Base-by-base conservation (phyloP, 1,140 invertebrate species). In the Globodera ellingtonae region DNA sequence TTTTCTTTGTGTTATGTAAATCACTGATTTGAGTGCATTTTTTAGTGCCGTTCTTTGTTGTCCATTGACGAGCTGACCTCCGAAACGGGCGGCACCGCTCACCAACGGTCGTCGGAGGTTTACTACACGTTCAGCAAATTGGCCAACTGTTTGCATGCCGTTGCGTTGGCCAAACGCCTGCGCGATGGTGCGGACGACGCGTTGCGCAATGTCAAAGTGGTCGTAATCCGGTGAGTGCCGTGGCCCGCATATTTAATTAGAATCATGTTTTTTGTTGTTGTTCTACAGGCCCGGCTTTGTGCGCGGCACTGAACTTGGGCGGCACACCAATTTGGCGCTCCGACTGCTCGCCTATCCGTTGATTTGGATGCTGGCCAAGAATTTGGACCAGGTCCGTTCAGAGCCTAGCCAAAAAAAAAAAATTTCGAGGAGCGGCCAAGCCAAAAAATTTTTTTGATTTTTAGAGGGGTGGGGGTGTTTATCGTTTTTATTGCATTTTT, bases 111-210 rank as follows among this genome's bases (percentile, higher is more conserved):
- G 10, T 47, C 83, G 13, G 84, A 66, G 21, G 65, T 62, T 44
- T 84, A 71, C 50, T 84, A 84, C 77, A 62, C 83, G 48, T 50
- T 50, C 13, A 82, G 79, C 84, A 84, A 84, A 62, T 50, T 85
- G 46, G 83, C 84, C n/a, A 84, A 84, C 73, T 82, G 82, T 80
- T 52, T 84, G 44, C 82, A 84, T 59, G 24, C 65, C 9, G 35
- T 82, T 18, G 83, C 5, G 24, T 44, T 83, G n/a, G 35, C 72
- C 72, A 70, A 82, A 48, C 47, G 48, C 3, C 13, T 48, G 44
- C 50, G 21, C 62, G 9, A 66, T 8, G 62, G 47, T 8, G 15
- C 15, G 6, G 48, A 6, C 67, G 8, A 10, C 46, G 3, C 6
- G 6, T 67, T 72, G 13, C 56, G 47, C 10, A 81, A 15, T n/a